Conservation (phyloP, 2,888 invertebrate species). For the Drosophila fulvimacula region DNA sequence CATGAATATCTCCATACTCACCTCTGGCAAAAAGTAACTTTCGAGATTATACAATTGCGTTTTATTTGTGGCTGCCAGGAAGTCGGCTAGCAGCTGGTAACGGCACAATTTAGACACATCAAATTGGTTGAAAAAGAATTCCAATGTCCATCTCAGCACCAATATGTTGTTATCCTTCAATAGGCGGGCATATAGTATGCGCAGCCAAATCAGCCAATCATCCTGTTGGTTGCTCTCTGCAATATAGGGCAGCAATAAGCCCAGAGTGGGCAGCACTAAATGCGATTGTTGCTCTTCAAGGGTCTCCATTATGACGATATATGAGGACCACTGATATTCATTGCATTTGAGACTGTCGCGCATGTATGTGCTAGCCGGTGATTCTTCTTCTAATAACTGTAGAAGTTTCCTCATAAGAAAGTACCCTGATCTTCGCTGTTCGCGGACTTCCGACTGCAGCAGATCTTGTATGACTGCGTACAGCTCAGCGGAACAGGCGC, state of each 20-base stretch:
- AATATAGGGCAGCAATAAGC: slow-evolving; percentile 53
- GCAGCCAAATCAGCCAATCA: slow-evolving; percentile 53
- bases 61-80: slow-evolving; percentile 78
- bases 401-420: slow-evolving; percentile 69
- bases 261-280: slow-evolving; percentile 80
- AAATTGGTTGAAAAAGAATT: slow-evolving; percentile 64
- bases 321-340: slow-evolving; percentile 64
- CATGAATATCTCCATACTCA: slow-evolving; percentile 49
- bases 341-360: slow-evolving; percentile 37
- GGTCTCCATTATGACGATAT: slow-evolving; percentile 79
- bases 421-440: slow-evolving; percentile 71
- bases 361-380: slow-evolving; percentile 1
- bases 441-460: slow-evolving; percentile 65
- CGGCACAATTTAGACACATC: slow-evolving; percentile 44
- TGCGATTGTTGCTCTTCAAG: slow-evolving; percentile 84
- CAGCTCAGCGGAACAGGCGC: slow-evolving; percentile 40
- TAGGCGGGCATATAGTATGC: slow-evolving; percentile 71
- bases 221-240: slow-evolving; percentile 5
- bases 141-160: slow-evolving; percentile 80
- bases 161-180: slow-evolving; percentile 78
- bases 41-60: slow-evolving; percentile 77
- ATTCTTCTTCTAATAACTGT: slow-evolving; percentile 13
- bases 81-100: slow-evolving; percentile 53
- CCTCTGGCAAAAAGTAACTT: slow-evolving; percentile 40
- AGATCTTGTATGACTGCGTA: slow-evolving; percentile 55